Percentiles rank a stretch among this genome's conserved stretches.
Evolutionary conservation across 1,140 invertebrate species (phyloP).

Genomic region (Drosophila sturtevanti): DNA sequence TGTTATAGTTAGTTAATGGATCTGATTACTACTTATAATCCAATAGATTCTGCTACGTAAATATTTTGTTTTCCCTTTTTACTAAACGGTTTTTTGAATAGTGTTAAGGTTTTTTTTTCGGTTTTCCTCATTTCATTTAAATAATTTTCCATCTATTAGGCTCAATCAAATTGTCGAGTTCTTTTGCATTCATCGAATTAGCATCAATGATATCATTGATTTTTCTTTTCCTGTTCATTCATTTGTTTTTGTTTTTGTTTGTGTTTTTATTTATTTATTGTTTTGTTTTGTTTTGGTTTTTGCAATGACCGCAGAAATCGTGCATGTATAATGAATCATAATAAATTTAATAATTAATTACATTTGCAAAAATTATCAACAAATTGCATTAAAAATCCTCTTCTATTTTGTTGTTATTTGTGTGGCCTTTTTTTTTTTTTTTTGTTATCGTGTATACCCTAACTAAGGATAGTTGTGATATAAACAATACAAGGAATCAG

Average conservation of each 20-base stretch:
- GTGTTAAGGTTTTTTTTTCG: too few relatives aligned
- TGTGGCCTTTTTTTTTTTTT: too few relatives aligned
- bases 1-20: too few relatives aligned
- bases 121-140: not conserved
- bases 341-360: constrained; percentile 37
- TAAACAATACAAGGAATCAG: too few relatives aligned
- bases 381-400: constrained; percentile 40
- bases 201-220: not conserved
- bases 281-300: not conserved
- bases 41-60: too few relatives aligned
- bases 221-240: not conserved
- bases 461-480: not conserved
- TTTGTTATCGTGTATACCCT: not conserved
- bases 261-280: not conserved
- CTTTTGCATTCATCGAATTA: not conserved
- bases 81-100: too few relatives aligned
- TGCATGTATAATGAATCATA: constrained; percentile 10
- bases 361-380: constrained; percentile 35
- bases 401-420: too few relatives aligned
- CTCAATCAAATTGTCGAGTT: not conserved
- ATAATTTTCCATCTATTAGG: not conserved
- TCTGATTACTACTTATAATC: too few relatives aligned
- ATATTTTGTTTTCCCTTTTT: too few relatives aligned
- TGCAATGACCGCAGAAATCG: constrained; percentile 1
- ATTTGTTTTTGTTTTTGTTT: constrained; percentile 1